Evolutionary conservation across 2,113 vertebrate genomes (phyloP), one percentile per base, ranked within the genome.

Genomic region (Cisticola juncidis): DNA sequence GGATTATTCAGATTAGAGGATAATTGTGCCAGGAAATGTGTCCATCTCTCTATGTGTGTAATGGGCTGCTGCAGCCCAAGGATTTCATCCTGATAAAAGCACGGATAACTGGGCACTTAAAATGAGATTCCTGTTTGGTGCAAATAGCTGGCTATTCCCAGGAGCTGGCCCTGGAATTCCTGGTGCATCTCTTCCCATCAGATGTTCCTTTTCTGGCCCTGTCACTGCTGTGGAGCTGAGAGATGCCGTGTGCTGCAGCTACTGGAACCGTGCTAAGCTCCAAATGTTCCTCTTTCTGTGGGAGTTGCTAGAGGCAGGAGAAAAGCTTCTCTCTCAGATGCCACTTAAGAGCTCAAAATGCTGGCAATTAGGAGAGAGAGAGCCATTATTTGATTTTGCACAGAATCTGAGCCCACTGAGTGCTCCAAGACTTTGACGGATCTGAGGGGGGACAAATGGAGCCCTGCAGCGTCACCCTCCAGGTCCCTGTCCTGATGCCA

Each of bases 241-340:
- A 92, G 84, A 65, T 68, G 68, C 68, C 10, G n/a, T 2, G 6
- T 70, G 91, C 77, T 88, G 54, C 71, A 73, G 82, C 88, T 45
- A 17, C 58, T 38, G 40, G 70, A 81, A 8, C 6, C 3, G 51
- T 40, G 66, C 50, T 94, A 21, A 82, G 56, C 56, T 92, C 89
- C 74, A 90, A 84, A 95, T 79, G 50, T 61, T 94, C 86, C 86
- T 90, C 65, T 71, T 68, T 90, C 90, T 87, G 66, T 92, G 73
- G 78, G 81, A 85, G 76, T 86, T 77, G 81, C 64, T 73, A 80
- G 68, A 86, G 71, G 87, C 78, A 93, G 44, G 36, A 83, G 62
- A 26, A 86, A n/a, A 90, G 51, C 62, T 62, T 72, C 74, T 42
- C 54, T 70, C 73, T 54, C 35, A 70, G 90, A 70, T 70, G 31